A percentile compares a stretch with the other conserved stretches of the same genome.
phyloP scores from a whole-genome alignment of 2,797 vertebrate species.

The Discoglossus pictus region DNA sequence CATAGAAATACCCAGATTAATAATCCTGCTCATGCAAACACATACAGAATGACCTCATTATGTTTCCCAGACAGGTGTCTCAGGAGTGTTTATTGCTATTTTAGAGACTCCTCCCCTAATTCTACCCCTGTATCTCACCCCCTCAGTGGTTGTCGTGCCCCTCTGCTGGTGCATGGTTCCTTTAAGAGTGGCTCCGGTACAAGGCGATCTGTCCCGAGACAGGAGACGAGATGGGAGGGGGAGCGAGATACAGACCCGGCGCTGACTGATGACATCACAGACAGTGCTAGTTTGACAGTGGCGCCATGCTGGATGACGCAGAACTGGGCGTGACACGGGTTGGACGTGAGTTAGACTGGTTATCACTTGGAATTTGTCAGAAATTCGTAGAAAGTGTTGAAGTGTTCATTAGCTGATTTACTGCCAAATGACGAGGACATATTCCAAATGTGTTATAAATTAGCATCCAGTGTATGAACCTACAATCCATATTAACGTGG shows the following conservation, averaged over 20 bases:
- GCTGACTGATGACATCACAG: constrained; percentile 63
- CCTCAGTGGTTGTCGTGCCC: constrained; percentile 10
- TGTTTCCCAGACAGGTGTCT: constrained; percentile 2
- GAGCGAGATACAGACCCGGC: constrained; percentile 50
- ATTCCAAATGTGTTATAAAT: no score
- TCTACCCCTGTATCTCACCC: constrained; percentile 15
- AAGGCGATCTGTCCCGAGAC: constrained; percentile 46
- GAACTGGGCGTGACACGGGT: background rate
- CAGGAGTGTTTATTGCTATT: background rate
- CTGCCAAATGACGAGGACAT: no score
- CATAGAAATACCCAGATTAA: no score
- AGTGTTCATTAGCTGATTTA: no score
- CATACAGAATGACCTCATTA: no score
- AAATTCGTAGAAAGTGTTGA: no score
- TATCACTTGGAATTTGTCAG: no score
- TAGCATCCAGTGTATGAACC: no score
- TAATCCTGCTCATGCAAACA: no score
- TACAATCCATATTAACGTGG: no score
- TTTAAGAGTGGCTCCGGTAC: constrained; percentile 51
- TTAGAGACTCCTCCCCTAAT: constrained; percentile 4
- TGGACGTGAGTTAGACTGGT: no score
- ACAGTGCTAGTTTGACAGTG: constrained; percentile 58
- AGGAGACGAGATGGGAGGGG: constrained; percentile 53
- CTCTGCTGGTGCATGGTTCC: constrained; percentile 45
- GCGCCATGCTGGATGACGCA: constrained; percentile 54